Conservation (phyloP, 2,888 invertebrate genomes). For the Sepioteuthis lessoniana region DNA sequence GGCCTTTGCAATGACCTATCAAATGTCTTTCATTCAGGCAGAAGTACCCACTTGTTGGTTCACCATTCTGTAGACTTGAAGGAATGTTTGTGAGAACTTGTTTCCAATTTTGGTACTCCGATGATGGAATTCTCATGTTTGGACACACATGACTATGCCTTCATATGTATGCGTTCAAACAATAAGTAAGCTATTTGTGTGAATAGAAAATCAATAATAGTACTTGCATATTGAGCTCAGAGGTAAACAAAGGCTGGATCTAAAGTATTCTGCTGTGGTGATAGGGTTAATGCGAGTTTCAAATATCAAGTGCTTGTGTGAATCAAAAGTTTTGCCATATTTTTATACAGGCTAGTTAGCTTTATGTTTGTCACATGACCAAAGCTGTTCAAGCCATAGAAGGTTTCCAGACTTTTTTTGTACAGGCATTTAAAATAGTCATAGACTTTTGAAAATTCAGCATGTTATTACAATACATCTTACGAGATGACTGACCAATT, state of each 20-base stretch:
- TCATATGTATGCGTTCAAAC: neutral
- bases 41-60: neutral
- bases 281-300: too few species aligned
- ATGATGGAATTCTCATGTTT: neutral
- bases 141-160: neutral
- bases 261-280: too few species aligned
- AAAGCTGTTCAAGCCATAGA: too few species aligned
- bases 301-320: too few species aligned
- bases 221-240: neutral
- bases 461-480: too few species aligned
- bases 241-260: neutral
- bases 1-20: neutral
- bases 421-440: too few species aligned
- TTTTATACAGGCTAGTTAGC: too few species aligned
- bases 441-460: too few species aligned
- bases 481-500: too few species aligned
- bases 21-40: neutral
- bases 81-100: neutral
- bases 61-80: neutral
- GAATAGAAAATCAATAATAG: neutral
- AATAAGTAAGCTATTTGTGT: neutral
- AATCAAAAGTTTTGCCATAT: too few species aligned
- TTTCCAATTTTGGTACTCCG: neutral
- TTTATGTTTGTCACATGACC: too few species aligned
- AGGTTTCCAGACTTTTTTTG: too few species aligned